Evolutionary conservation across 2,888 invertebrate species (phyloP).

Genomic region (Lottia scabra): DNA sequence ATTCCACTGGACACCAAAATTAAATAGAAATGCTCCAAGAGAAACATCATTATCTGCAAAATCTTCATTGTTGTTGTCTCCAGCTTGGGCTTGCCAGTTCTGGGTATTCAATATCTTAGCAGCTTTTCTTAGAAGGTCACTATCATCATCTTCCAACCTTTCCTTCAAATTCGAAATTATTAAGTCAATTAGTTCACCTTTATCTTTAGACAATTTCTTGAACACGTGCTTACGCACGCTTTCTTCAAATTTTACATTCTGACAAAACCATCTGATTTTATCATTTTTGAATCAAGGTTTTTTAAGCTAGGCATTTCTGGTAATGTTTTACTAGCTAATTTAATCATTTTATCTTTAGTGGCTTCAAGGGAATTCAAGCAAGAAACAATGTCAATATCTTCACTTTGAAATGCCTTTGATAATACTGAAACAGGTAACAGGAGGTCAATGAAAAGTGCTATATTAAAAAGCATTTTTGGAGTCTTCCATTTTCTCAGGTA

Average conservation of each 20-base stretch:
- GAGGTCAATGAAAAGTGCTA: slow-evolving; percentile 10
- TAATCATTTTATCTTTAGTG: too few species aligned
- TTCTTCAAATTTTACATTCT: neutral
- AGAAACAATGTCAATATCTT: slow-evolving; percentile 7
- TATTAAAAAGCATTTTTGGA: slow-evolving; percentile 7
- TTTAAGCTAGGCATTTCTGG: neutral
- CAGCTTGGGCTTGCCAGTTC: neutral
- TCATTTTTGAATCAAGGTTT: neutral
- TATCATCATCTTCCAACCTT: too few species aligned
- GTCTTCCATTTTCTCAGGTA: slow-evolving; percentile 15
- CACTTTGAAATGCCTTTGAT: slow-evolving; percentile 11
- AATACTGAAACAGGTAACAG: neutral
- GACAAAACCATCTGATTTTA: neutral
- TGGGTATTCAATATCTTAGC: neutral
- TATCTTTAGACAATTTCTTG: too few species aligned
- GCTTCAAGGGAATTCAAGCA: too few species aligned
- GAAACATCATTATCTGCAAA: neutral
- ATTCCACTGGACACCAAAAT: neutral
- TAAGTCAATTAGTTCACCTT: too few species aligned
- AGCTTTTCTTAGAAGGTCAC: neutral
- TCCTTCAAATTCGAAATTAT: too few species aligned
- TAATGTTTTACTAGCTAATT: too few species aligned
- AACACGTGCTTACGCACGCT: too few species aligned
- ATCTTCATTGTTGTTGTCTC: neutral
- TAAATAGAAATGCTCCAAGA: neutral